Percentiles rank a stretch among this genome's conserved stretches.
Evolutionary conservation across 2,113 vertebrate genomes (phyloP).

Genomic region (Apteryx mantelli): DNA sequence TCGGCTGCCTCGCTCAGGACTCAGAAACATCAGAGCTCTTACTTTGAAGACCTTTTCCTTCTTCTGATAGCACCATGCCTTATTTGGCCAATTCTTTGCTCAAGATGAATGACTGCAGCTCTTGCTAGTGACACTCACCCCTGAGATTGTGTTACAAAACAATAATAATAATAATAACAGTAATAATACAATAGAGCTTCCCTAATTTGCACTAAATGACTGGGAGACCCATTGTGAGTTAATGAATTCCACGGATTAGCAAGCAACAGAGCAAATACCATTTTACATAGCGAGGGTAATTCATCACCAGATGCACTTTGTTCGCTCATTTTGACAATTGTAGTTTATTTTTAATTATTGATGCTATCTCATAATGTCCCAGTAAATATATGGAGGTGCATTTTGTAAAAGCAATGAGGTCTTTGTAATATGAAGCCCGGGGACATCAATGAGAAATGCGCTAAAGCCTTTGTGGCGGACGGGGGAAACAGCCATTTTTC

Average conservation of each 20-base stretch:
- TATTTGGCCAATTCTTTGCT: background rate
- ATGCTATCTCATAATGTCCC: background rate
- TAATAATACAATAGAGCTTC: background rate
- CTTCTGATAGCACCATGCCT: rapidly evolving
- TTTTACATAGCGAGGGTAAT: background rate
- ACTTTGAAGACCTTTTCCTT: background rate
- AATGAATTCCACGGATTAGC: background rate
- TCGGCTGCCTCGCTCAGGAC: rapidly evolving
- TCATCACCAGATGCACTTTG: background rate
- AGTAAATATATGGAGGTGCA: background rate
- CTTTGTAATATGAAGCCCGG: background rate
- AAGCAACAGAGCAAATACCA: background rate
- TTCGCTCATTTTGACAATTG: background rate
- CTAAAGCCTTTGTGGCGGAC: background rate
- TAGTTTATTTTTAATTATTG: constrained; percentile 46
- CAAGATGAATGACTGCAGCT: background rate
- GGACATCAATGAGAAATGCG: background rate
- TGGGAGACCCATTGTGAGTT: background rate
- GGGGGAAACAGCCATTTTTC: background rate
- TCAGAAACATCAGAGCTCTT: rapidly evolving
- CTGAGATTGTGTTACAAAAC: background rate
- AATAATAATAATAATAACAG: background rate
- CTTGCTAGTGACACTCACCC: rapidly evolving
- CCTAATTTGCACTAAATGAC: background rate
- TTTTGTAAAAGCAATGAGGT: background rate